A percentile compares a stretch with the other conserved stretches of the same genome.
These are phyloP conservation scores for Calyptommatus sinebrachiatus DNA, from an alignment of 2,113 vertebrate species.

Conservation along the genomic window DNA sequence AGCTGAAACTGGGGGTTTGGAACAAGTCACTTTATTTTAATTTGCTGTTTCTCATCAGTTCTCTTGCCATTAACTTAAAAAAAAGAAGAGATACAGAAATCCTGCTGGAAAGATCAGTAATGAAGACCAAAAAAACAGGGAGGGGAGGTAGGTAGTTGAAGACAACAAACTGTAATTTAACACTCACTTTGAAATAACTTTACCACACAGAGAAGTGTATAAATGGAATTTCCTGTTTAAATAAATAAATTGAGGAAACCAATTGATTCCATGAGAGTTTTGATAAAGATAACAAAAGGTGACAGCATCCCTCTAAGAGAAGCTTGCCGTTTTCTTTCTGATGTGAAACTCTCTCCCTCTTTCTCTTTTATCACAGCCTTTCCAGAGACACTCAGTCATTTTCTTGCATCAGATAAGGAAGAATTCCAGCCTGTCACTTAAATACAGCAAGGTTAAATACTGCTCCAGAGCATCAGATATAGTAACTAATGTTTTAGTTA, in stretches of 20 bases:
- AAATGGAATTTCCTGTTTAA: not conserved
- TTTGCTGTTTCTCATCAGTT: too few species aligned
- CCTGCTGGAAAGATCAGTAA: not conserved
- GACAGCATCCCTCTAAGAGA: not conserved
- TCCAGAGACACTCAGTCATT: constrained; percentile 22
- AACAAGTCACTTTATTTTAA: too few species aligned
- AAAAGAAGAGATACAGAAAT: not conserved
- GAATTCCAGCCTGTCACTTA: constrained; percentile 30
- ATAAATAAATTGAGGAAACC: not conserved
- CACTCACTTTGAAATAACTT: not conserved
- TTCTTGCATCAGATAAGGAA: constrained; percentile 19
- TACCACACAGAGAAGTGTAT: not conserved
- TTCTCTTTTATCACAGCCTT: constrained; percentile 21
- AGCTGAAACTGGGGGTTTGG: not conserved
- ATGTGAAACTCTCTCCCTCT: not conserved
- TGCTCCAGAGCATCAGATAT: constrained; percentile 26
- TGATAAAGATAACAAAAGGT: constrained; percentile 16
- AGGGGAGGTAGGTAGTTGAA: not conserved
- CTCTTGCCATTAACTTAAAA: not conserved
- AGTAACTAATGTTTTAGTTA: constrained; percentile 17
- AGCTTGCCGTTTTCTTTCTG: constrained; percentile 3
- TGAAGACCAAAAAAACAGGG: not conserved
- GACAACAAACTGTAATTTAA: not conserved
- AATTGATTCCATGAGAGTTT: constrained; percentile 25
- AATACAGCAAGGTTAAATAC: constrained; percentile 28